Base-by-base conservation (phyloP, 2,888 invertebrate species). In the Scaptomyza caliginosa region DNA sequence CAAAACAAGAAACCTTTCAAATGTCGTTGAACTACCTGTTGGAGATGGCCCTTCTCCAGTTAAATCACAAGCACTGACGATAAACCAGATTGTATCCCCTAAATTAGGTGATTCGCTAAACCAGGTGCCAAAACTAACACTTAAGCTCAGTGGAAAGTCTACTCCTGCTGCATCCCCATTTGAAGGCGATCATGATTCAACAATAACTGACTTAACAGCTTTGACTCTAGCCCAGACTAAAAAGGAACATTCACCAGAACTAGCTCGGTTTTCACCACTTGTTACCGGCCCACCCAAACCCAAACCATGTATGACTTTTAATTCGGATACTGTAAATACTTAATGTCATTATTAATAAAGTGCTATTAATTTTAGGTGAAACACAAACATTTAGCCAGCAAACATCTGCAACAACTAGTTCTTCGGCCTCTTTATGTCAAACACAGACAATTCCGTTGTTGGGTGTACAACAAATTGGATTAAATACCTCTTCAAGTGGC, bases 251-350 rank as follows among this genome's bases (percentile, higher is more conserved):
- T 96, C 96, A 26, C 96, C 96, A 8, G 96, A 96, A 88, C 91
- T 97, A 69, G 96, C 96, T 10, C 94, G 95, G 89, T 96, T 97
- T 88, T 95, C 96, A 7, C 96, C 96, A 21, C 91, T 97, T 60
- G 95, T 96, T 32, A 96, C 96, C 4, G 93, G 96, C 69, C 96
- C 96, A 51, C 96, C 96, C 2, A 96, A 96, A 88, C 94, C 93
- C 65, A 96, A 95, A 91, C 70, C 76, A 60, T 76, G 74, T 81
- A 72, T 46, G 62, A 66, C 69, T 69, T 68, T 62, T 43, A 57
- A 32, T 13, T 32, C 7, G 32, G 13, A 6, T 7, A 13, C 13
- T 13, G 13, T 32, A 13, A 7, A 13, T 19, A 26, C 7, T 26
- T 43, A 11, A 26, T 5, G 8, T 8, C 17, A 23, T 49, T 16